Evolutionary conservation across 2,797 vertebrate genomes (phyloP), one percentile per base, ranked within the genome.

Genomic region (Melanotaenia nigrans): DNA sequence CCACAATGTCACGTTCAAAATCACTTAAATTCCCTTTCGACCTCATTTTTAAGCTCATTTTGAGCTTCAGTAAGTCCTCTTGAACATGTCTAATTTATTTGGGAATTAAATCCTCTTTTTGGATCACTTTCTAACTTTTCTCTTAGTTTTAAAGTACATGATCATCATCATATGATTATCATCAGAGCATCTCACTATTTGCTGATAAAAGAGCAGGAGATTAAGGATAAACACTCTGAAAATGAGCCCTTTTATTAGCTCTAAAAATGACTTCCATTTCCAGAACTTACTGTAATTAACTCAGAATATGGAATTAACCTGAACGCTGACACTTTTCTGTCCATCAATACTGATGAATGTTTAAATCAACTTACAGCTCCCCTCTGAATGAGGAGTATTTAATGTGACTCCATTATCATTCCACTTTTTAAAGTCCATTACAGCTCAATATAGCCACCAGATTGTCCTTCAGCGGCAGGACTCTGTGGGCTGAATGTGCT

Each of bases 381-480:
- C 33, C 54, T 56, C 35, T 28, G 55, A 54, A 28, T 33, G 70
- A 36, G 61, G 53, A 47, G 55, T 9, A 5, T 73, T 47, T 78
- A 73, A 76, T 73, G 67, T 38, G 65, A 68, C 69, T 82, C 49
- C 42, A 77, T 83, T 60, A 78, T 75, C 67, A 18, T 75, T 75
- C 68, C 73, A 60, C 65, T 53, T 71, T 61, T 65, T 65, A 45
- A 58, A 69, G 72, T 75, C 79, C 68, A 74, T 81, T 59, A 45
- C 8, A 38, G 67, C 56, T 69, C 76, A 38, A 81, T 64, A 62
- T 73, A 69, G 61, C 24, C 63, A 51, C 9, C 68, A 55, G 57
- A 55, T 60, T 61, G 85, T 84, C 86, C 85, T 86, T 88, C 80
- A 72, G 61, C 58, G 5, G n/a, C 66, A 62, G 65, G 69, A 78